phyloP scores from a whole-genome alignment of 2,888 invertebrate species.

The Maniola hyperantus region DNA sequence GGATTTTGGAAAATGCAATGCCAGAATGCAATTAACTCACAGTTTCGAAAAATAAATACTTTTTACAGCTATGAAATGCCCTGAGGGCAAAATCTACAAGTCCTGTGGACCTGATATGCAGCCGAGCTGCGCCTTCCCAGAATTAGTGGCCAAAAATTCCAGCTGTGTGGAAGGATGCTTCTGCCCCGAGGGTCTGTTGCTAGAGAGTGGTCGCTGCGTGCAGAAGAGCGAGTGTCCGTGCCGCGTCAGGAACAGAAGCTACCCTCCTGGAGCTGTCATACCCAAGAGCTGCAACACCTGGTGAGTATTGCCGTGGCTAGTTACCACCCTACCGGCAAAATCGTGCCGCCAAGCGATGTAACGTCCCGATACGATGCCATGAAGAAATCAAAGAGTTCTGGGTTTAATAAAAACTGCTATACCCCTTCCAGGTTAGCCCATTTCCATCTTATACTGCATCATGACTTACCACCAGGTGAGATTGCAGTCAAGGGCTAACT shows the following conservation, averaged over 20 bases:
- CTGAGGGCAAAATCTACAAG: conserved; percentile 88
- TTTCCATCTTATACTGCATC: too few species aligned
- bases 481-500: too few species aligned
- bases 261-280: conserved; percentile 86
- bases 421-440: too few species aligned
- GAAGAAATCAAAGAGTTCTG: too few species aligned
- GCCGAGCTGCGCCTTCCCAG: conserved; percentile 86
- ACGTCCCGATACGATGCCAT: too few species aligned
- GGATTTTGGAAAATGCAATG: too few species aligned
- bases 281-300: conserved; percentile 94
- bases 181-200: conserved; percentile 90
- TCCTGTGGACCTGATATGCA: conserved; percentile 89
- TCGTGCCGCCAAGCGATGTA: too few species aligned
- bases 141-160: conserved; percentile 51
- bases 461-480: too few species aligned
- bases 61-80: conserved; percentile 88
- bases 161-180: conserved; percentile 94
- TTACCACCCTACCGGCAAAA: too few species aligned
- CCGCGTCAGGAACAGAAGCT: conserved; percentile 86
- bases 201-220: conserved; percentile 90
- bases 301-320: conserved; percentile 74
- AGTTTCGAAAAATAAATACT: too few species aligned
- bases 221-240: conserved; percentile 90
- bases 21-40: too few species aligned
- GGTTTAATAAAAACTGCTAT: too few species aligned